phyloP scores from a whole-genome alignment of 2,113 vertebrate genomes.

The Ictidomys tridecemlineatus region DNA sequence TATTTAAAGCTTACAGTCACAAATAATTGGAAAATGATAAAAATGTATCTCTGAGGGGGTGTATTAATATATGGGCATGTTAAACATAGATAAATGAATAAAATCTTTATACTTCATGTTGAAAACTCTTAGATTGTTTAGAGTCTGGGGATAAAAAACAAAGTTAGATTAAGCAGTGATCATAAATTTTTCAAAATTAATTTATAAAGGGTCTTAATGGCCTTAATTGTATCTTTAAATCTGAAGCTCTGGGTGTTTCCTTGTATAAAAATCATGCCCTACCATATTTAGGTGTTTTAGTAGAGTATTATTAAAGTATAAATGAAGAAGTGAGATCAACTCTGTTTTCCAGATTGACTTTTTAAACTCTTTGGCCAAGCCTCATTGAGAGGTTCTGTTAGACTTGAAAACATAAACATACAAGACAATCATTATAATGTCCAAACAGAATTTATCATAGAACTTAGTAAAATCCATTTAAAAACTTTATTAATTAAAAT shows the following conservation, averaged over 20 bases:
- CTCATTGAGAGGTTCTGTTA: neutral
- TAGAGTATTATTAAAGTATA: neutral
- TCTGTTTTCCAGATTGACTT: neutral
- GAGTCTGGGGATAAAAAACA: neutral
- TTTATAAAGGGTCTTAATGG: neutral
- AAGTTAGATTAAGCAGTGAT: neutral
- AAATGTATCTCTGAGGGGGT: neutral
- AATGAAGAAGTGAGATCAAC: neutral
- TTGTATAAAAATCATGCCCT: neutral
- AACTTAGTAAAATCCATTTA: neutral
- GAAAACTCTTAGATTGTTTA: neutral
- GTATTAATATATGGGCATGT: neutral
- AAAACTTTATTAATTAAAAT: neutral
- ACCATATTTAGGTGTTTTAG: neutral
- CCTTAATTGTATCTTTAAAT: neutral
- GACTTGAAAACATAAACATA: neutral
- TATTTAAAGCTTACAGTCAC: neutral
- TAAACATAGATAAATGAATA: neutral
- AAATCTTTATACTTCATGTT: neutral
- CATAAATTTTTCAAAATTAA: conserved; percentile 42
- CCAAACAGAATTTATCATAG: neutral
- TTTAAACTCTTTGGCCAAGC: neutral
- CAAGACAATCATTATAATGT: neutral
- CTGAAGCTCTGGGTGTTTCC: neutral
- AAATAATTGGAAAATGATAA: conserved; percentile 41